These are phyloP conservation scores for Aphodius sticticus DNA, from an alignment of 2,888 invertebrate species.

Conservation along the genomic window DNA sequence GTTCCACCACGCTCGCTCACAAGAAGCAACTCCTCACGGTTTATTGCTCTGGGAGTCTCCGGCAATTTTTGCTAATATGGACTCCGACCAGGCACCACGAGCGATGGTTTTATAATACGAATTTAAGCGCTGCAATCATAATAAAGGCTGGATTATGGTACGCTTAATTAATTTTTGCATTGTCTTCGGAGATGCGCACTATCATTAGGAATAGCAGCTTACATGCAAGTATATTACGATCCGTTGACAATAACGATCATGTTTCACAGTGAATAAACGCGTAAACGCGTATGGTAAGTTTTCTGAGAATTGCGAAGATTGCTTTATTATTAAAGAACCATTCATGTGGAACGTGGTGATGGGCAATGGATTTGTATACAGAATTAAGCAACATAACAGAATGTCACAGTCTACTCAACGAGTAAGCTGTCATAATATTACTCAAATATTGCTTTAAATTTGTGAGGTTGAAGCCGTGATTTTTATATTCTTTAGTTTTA, in stretches of 20 bases:
- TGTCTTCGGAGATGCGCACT: background rate
- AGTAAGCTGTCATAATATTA: too few relatives aligned
- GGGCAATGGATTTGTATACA: too few relatives aligned
- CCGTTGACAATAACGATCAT: background rate
- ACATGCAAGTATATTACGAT: background rate
- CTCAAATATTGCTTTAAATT: too few relatives aligned
- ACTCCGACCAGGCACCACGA: background rate
- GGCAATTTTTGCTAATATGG: background rate
- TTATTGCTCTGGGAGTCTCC: background rate
- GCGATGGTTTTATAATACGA: background rate
- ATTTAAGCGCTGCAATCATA: constrained; percentile 4
- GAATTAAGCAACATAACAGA: too few relatives aligned
- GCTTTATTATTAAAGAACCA: background rate
- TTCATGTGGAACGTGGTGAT: background rate
- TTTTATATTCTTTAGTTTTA: too few relatives aligned
- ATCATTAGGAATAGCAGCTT: background rate
- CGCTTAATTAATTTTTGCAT: background rate
- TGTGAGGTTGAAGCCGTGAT: too few relatives aligned
- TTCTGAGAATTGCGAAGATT: background rate
- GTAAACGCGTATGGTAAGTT: background rate
- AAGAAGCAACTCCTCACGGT: background rate
- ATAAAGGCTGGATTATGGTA: background rate
- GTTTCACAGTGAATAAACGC: background rate
- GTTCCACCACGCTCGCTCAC: background rate
- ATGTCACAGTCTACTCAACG: too few relatives aligned